A percentile compares a stretch with the other conserved stretches of the same genome.
Evolutionary conservation across 1,140 invertebrate genomes (phyloP).

Genomic region (Drosophila nigrodunni): DNA sequence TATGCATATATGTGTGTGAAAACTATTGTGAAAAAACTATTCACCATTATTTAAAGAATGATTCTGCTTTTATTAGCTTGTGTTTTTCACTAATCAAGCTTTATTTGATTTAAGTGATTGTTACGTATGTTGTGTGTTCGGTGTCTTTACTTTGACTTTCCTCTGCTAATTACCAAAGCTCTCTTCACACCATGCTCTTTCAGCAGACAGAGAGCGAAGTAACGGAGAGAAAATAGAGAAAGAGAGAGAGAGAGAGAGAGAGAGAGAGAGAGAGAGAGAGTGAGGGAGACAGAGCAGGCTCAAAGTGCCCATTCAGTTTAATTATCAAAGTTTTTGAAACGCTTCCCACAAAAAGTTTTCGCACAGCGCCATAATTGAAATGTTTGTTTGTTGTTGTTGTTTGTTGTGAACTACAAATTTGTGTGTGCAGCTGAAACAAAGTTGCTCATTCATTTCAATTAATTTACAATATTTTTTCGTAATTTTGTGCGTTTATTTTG

Average conservation of each 20-base stretch:
- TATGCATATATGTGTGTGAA: no score
- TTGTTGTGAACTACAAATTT: conserved; percentile 23
- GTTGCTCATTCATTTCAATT: conserved; percentile 70
- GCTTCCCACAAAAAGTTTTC: conserved; percentile 43
- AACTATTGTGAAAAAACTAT: no score
- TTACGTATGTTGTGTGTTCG: conserved; percentile 39
- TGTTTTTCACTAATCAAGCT: no score
- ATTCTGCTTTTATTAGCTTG: no score
- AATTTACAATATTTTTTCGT: conserved; percentile 67
- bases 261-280: background rate
- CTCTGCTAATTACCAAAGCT: conserved; percentile 63
- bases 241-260: conserved; percentile 3
- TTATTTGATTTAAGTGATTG: no score
- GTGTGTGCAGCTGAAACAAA: conserved; percentile 29
- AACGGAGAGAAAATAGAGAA: no score
- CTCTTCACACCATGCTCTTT: background rate
- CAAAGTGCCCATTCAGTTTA: conserved; percentile 61
- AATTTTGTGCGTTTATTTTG: conserved; percentile 55
- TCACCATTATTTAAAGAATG: no score
- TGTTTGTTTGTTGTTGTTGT: conserved; percentile 66
- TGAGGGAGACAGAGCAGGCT: conserved; percentile 5
- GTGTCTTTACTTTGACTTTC: conserved; percentile 64
- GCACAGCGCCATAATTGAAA: conserved; percentile 75
- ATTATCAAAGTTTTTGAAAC: conserved; percentile 67
- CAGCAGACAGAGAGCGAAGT: background rate